Conservation (phyloP, 1,140 invertebrate species). For the Bacillus rossius region DNA sequence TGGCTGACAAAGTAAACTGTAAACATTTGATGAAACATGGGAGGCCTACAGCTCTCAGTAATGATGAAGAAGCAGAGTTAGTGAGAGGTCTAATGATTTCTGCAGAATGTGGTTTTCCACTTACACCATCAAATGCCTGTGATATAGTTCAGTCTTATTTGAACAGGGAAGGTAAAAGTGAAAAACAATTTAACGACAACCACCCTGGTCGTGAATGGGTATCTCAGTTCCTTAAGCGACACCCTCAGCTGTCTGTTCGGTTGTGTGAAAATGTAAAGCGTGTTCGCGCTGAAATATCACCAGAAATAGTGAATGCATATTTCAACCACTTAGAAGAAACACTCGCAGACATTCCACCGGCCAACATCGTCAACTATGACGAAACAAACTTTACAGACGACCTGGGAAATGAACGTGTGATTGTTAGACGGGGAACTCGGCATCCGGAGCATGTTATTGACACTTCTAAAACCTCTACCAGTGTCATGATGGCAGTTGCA, state of each 20-base stretch:
- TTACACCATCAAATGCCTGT: slow-evolving; percentile 23
- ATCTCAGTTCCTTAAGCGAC: slow-evolving; percentile 2
- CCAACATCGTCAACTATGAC: slow-evolving; percentile 38
- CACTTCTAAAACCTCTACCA: slow-evolving; percentile 25
- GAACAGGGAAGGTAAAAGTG: slow-evolving; percentile 16
- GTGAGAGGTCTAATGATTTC: neutral
- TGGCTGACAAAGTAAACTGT: too few species aligned
- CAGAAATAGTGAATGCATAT: slow-evolving; percentile 25
- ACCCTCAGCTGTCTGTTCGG: slow-evolving; percentile 20
- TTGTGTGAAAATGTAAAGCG: slow-evolving; percentile 32
- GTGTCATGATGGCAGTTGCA: slow-evolving; percentile 32
- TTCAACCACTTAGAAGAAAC: slow-evolving; percentile 25
- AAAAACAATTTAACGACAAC: slow-evolving; percentile 26
- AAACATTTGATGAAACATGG: too few species aligned
- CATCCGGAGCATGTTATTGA: slow-evolving; percentile 34
- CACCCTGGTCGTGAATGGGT: slow-evolving; percentile 30
- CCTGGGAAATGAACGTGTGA: slow-evolving; percentile 26
- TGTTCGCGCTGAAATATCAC: slow-evolving; percentile 21
- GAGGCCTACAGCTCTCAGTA: too few species aligned
- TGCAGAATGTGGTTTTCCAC: slow-evolving; percentile 31
- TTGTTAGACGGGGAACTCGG: slow-evolving; percentile 30
- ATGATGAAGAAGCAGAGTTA: neutral
- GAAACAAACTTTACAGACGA: slow-evolving; percentile 37
- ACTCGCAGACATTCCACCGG: slow-evolving; percentile 32
- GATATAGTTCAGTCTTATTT: slow-evolving; percentile 30